Conservation (phyloP, 2,888 invertebrate genomes). For the Philopedon plagiatum region DNA sequence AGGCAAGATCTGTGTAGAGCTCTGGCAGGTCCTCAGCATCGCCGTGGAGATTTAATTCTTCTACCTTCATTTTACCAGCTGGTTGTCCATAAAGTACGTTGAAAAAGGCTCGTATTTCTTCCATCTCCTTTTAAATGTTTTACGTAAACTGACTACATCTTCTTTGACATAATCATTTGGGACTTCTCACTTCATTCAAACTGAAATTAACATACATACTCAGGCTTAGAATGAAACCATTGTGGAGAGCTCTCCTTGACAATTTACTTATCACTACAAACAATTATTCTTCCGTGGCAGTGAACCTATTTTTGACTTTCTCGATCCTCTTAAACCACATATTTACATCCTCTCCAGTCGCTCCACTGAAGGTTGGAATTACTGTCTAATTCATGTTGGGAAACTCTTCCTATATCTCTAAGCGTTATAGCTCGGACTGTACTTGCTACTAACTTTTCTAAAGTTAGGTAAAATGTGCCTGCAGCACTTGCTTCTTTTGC, state of each 20-base stretch:
- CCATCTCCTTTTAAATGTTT: slow-evolving; percentile 2
- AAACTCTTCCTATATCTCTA: too few species aligned
- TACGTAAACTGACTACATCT: neutral
- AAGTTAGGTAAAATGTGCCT: too few species aligned
- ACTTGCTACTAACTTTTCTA: too few species aligned
- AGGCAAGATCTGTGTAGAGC: too few species aligned
- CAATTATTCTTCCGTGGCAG: neutral
- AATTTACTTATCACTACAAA: neutral
- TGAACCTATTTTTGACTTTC: neutral
- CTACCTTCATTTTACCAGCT: too few species aligned
- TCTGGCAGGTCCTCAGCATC: too few species aligned
- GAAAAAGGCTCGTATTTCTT: neutral
- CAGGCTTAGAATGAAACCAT: slow-evolving; percentile 3
- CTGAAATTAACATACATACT: neutral
- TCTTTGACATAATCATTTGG: neutral
- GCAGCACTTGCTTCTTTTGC: too few species aligned
- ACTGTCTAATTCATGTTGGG: too few species aligned
- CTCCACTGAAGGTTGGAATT: neutral
- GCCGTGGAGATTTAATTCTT: too few species aligned
- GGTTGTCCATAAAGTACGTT: neutral
- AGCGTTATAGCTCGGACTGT: too few species aligned
- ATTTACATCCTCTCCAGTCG: neutral
- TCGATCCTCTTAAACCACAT: neutral
- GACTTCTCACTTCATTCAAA: neutral
- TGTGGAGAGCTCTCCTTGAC: neutral